phyloP scores from a whole-genome alignment of 2,888 invertebrate species.

The Melanchra persicariae region DNA sequence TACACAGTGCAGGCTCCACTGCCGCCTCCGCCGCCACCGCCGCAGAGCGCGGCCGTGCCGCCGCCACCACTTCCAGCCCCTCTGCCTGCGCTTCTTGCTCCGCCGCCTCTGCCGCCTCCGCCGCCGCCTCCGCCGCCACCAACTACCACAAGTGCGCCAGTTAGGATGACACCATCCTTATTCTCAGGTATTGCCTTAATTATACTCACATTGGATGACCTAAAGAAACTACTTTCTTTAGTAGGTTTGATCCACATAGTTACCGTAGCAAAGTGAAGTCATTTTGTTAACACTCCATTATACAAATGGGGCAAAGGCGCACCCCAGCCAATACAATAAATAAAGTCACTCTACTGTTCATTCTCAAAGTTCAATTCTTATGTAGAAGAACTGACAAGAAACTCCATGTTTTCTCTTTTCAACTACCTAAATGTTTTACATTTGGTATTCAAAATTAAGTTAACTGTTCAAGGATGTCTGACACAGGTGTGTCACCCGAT shows the following conservation, averaged over 20 bases:
- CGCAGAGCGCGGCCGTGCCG: constrained; percentile 40
- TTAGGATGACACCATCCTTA: constrained; percentile 58
- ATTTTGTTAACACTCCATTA: background rate
- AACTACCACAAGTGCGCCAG: constrained; percentile 63
- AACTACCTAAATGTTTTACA: too few species aligned
- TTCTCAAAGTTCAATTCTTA: too few species aligned
- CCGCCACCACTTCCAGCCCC: constrained; percentile 60
- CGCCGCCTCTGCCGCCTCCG: constrained; percentile 62
- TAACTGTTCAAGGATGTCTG: too few species aligned
- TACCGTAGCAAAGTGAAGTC: background rate
- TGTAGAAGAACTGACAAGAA: too few species aligned
- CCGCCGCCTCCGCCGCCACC: constrained; percentile 67
- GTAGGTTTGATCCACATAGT: background rate
- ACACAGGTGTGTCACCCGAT: too few species aligned
- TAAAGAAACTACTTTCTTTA: background rate
- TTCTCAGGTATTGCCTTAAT: constrained; percentile 67
- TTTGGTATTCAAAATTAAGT: too few species aligned
- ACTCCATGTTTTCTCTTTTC: too few species aligned
- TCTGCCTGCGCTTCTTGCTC: constrained; percentile 46
- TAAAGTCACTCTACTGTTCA: too few species aligned
- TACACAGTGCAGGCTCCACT: constrained; percentile 46
- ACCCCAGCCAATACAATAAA: too few species aligned
- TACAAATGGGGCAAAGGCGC: too few species aligned
- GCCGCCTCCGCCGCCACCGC: constrained; percentile 66
- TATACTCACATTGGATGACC: background rate